Evolutionary conservation across 2,797 vertebrate genomes (phyloP).

Genomic region (Cheirogaleus major): DNA sequence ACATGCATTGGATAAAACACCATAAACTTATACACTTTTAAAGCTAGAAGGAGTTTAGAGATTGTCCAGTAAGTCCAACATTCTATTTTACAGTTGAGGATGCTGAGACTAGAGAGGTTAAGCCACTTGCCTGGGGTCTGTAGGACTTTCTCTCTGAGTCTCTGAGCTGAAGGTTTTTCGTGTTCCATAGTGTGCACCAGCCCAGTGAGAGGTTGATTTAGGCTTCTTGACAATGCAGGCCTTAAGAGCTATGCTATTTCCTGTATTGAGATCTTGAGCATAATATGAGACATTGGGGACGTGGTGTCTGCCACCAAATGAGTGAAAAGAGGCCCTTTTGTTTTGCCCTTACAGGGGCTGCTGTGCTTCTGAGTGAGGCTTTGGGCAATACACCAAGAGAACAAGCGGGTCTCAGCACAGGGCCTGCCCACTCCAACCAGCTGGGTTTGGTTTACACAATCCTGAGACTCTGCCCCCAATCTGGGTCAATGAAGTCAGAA

Average conservation of each 20-base stretch:
- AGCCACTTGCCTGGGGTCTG: not conserved
- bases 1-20: not conserved
- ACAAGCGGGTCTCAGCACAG: not conserved
- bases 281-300: not conserved
- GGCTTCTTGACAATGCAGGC: not conserved
- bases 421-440: not conserved
- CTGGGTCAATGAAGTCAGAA: not conserved
- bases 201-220: not conserved
- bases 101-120: not conserved
- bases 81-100: not conserved
- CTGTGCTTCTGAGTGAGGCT: not conserved
- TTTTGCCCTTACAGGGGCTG: not conserved
- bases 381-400: not conserved
- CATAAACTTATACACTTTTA: not conserved
- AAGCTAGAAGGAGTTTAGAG: not conserved
- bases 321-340: not conserved
- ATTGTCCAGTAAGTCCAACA: not conserved
- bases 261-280: not conserved
- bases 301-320: not conserved
- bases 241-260: not conserved
- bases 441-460: not conserved
- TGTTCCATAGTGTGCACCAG: not conserved
- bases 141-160: not conserved
- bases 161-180: not conserved
- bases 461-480: not conserved